These are phyloP conservation scores for Clarias platycephalus DNA, from an alignment of 2,797 vertebrate genomes.

Conservation along the genomic window DNA sequence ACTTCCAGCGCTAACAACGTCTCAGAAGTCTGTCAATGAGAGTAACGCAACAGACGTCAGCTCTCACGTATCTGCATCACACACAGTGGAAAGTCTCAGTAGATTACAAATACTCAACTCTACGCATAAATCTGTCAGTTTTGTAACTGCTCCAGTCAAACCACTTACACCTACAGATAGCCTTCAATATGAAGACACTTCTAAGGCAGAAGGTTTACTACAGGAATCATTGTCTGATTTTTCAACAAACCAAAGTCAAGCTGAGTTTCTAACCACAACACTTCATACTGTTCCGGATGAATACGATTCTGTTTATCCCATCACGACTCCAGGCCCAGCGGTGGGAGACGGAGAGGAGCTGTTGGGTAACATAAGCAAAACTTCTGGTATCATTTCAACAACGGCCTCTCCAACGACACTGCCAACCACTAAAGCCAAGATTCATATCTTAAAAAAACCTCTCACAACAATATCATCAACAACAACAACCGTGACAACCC, in stretches of 20 bases:
- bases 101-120: slow-evolving; percentile 2
- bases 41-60: slow-evolving; percentile 24
- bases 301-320: slow-evolving; percentile 39
- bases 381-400: slow-evolving; percentile 19
- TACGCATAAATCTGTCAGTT: neutral
- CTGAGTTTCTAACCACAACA: slow-evolving; percentile 33
- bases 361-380: slow-evolving; percentile 6
- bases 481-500: slow-evolving; percentile 32
- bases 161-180: neutral
- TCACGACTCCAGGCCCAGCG: slow-evolving; percentile 64
- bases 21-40: slow-evolving; percentile 32
- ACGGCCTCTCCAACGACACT: slow-evolving; percentile 56
- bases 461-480: slow-evolving; percentile 27
- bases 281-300: slow-evolving; percentile 52
- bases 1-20: slow-evolving; percentile 33
- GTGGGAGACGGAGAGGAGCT: slow-evolving; percentile 48
- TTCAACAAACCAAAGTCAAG: slow-evolving; percentile 38
- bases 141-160: neutral
- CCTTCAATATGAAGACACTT: neutral
- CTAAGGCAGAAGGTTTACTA: slow-evolving; percentile 15
- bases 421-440: slow-evolving; percentile 20
- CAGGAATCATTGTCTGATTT: neutral
- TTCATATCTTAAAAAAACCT: neutral
- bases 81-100: slow-evolving; percentile 5
- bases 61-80: slow-evolving; percentile 3